phyloP scores from a whole-genome alignment of 1,140 invertebrate genomes.

The Caenorhabditis elegans region DNA sequence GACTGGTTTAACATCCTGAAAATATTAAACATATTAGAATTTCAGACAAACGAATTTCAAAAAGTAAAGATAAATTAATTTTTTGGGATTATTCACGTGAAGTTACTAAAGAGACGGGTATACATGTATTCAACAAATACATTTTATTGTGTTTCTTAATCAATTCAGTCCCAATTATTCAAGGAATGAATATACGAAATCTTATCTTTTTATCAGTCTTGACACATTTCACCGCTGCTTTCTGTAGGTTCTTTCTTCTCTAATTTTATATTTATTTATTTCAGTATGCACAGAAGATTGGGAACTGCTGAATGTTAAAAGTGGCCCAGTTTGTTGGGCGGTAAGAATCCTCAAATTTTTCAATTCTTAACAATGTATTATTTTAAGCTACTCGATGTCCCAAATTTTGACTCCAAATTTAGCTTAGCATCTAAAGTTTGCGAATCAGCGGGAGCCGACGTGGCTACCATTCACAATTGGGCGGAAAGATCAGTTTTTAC shows the following conservation, averaged over 20 bases:
- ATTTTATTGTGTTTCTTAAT: no score
- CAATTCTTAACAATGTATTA: not conserved
- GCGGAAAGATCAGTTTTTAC: not conserved
- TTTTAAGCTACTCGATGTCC: not conserved
- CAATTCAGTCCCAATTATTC: no score
- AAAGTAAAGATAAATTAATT: no score
- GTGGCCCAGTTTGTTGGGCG: not conserved
- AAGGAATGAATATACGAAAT: not conserved
- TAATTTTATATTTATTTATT: no score
- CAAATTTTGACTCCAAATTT: not conserved
- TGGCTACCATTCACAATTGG: not conserved
- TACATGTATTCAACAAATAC: no score
- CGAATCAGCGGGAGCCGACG: not conserved
- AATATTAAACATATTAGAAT: no score
- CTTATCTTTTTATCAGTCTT: not conserved
- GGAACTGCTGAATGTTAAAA: not conserved
- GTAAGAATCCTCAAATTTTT: no score
- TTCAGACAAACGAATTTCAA: no score
- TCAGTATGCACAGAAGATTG: not conserved
- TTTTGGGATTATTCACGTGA: no score
- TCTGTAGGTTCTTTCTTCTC: no score
- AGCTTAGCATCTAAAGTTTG: not conserved
- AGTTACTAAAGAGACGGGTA: no score
- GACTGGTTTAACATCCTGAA: conserved; percentile 16
- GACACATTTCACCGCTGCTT: not conserved